Conservation (phyloP, 2,113 vertebrate genomes). For the Ancistrus triradiatus region DNA sequence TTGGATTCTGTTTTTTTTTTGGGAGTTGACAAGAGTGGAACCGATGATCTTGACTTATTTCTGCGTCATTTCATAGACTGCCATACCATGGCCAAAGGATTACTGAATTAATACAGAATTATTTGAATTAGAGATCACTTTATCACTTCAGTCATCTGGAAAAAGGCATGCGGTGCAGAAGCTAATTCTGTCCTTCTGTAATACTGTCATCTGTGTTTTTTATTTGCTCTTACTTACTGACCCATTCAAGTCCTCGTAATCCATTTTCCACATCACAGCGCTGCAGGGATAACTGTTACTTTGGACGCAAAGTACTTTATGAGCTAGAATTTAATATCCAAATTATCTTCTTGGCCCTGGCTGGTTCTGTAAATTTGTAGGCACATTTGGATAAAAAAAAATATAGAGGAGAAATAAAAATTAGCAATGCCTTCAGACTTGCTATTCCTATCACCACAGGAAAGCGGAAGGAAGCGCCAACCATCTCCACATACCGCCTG, state of each 20-base stretch:
- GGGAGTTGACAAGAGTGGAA: too few relatives aligned
- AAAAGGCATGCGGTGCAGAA: too few relatives aligned
- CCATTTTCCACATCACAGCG: constrained; percentile 7
- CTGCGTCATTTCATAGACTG: too few relatives aligned
- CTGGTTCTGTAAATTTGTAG: constrained; percentile 7
- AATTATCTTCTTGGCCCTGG: constrained; percentile 19
- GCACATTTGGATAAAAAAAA: constrained; percentile 56
- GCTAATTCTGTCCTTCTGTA: too few relatives aligned
- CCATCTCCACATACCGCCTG: constrained; percentile 54
- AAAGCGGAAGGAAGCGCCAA: constrained; percentile 58
- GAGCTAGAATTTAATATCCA: constrained; percentile 19
- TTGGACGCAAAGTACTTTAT: constrained; percentile 22
- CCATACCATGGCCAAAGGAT: too few relatives aligned
- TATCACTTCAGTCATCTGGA: too few relatives aligned
- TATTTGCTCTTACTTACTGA: too few relatives aligned
- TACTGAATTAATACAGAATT: too few relatives aligned
- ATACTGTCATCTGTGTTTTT: too few relatives aligned
- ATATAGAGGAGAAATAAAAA: constrained; percentile 53
- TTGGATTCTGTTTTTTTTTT: too few relatives aligned
- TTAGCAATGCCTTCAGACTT: constrained; percentile 66
- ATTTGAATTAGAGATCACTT: too few relatives aligned
- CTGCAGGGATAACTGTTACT: constrained; percentile 8
- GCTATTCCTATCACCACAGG: constrained; percentile 60
- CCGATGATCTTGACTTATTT: too few relatives aligned
- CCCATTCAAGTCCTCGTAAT: background rate